These are phyloP conservation scores for Varanus komodoensis DNA, from an alignment of 2,113 vertebrate genomes.

Conservation along the genomic window DNA sequence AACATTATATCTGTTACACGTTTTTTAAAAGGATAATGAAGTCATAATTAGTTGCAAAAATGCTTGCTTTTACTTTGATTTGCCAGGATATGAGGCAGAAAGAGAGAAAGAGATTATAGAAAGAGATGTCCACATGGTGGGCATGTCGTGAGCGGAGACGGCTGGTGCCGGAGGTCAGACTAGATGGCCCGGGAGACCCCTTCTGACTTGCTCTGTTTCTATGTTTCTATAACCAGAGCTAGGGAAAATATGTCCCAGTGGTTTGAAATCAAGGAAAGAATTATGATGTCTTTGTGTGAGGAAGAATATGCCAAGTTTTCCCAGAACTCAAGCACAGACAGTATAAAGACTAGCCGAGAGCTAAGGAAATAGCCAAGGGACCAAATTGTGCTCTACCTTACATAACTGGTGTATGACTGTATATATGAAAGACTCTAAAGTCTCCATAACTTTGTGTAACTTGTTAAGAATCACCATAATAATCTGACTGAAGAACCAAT, in stretches of 20 bases:
- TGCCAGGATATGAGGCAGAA: constrained; percentile 16
- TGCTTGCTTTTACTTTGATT: constrained; percentile 12
- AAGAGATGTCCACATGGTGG: too few relatives aligned
- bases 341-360: constrained; percentile 25
- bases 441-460: not conserved
- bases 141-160: too few relatives aligned
- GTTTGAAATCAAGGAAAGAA: constrained; percentile 47
- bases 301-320: constrained; percentile 5
- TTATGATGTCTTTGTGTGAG: not conserved
- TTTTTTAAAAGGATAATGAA: constrained; percentile 62
- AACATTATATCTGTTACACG: constrained; percentile 55
- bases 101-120: constrained; percentile 12
- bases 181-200: too few relatives aligned
- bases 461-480: not conserved
- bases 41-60: constrained; percentile 58
- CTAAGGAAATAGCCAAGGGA: not conserved
- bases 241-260: constrained; percentile 37
- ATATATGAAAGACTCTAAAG: not conserved
- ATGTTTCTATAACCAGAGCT: constrained; percentile 34
- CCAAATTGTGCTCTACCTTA: not conserved
- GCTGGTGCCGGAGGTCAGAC: too few relatives aligned
- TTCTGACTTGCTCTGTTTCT: too few relatives aligned
- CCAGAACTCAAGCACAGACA: not conserved
- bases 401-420: not conserved
- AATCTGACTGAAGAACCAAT: too few relatives aligned